Base-by-base conservation (phyloP, 2,797 vertebrate species). In the Lagocephalus sceleratus region DNA sequence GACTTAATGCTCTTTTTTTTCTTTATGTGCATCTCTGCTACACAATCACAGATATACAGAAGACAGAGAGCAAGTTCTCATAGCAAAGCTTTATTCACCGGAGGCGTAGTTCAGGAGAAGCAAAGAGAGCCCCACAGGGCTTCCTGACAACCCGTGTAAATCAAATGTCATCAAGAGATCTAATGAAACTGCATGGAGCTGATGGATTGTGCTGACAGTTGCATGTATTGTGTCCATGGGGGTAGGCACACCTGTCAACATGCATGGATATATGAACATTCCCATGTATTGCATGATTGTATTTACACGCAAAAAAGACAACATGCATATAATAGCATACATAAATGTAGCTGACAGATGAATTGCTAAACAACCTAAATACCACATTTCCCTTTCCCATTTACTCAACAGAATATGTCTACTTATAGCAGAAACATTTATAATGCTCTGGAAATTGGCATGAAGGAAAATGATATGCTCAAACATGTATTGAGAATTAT, bases 101-200 rank as follows among this genome's bases (percentile, higher is more conserved):
- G 39, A 52, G 60, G 71, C 65, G 70, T 85, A 78, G 89, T 86
- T 82, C 62, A 76, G 79, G 81, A 89, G 88, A 79, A 77, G 68
- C 40, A 42, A 75, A 62, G 76, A 63, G 51, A 72, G 73, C 54
- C 65, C 78, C 69, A 68, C 38, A 47, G 76, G 73, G 61, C 58
- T 57, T 46, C 35, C 42, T 87, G 85, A 86, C 85, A 88, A 80
- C 59, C 45, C 20, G 63, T 59, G 81, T 90, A 88, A 90, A 90
- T 90, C 89, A 87, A 52, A 75, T 66, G 75, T 79, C 63, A 81
- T 62, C 61, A 76, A 73, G 75, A 78, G 84, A 85, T 87, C 82
- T 87, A 87, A 88, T 83, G 81, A 78, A 54, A 48, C 68, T 52
- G 70, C 79, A 71, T 69, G 70, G 72, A 63, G 62, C 73, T 86